Conservation (phyloP, 2,113 vertebrate genomes). For the Aegithalos caudatus region DNA sequence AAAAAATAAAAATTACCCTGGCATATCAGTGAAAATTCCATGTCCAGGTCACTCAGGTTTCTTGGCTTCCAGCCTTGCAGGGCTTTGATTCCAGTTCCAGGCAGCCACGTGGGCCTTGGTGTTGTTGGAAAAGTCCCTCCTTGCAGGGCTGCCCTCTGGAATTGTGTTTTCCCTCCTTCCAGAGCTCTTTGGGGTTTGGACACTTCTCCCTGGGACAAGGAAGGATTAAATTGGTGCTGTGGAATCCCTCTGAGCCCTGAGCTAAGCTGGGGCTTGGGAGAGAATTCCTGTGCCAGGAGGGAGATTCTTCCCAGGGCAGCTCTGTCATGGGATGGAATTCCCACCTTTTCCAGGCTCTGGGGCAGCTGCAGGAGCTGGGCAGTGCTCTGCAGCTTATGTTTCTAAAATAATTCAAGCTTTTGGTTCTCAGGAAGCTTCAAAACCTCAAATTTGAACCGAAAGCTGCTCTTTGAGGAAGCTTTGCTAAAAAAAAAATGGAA, state of each 20-base stretch:
- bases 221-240: neutral
- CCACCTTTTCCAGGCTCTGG: neutral
- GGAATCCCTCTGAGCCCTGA: neutral
- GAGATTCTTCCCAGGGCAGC: neutral
- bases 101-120: neutral
- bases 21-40: neutral
- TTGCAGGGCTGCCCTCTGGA: neutral
- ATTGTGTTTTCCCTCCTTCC: neutral
- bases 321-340: neutral
- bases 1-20: neutral
- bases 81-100: neutral
- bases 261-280: neutral
- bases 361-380: neutral
- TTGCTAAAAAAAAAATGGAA: neutral
- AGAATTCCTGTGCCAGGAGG: neutral
- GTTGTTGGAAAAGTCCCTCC: neutral
- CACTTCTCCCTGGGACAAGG: neutral
- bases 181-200: neutral
- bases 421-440: neutral
- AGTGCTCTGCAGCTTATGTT: neutral
- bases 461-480: slow-evolving; percentile 6
- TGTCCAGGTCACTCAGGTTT: neutral
- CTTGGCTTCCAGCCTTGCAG: neutral
- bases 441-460: neutral
- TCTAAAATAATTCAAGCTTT: neutral